phyloP scores from a whole-genome alignment of 2,888 invertebrate species.

The Lasius fuliginosus region DNA sequence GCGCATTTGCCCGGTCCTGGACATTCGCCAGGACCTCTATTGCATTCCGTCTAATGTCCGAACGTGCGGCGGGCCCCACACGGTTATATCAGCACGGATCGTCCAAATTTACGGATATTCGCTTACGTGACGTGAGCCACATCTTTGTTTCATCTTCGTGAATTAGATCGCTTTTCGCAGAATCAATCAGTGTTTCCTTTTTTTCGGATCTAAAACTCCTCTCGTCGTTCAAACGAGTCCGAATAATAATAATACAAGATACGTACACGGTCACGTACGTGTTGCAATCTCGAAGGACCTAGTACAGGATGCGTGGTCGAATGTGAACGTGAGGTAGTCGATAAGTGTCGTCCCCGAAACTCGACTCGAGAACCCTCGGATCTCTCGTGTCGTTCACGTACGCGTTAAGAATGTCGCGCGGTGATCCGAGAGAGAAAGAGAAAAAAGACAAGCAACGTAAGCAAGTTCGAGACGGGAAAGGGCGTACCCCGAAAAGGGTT shows the following conservation, averaged over 20 bases:
- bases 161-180: conserved; percentile 30
- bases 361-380: conserved; percentile 13
- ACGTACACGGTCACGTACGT: not conserved
- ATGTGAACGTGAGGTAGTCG: conserved; percentile 27
- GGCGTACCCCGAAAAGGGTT: not conserved
- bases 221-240: not conserved
- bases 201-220: not conserved
- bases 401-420: conserved; percentile 14
- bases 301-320: conserved; percentile 27
- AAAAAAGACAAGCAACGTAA: not conserved
- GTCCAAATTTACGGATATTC: conserved; percentile 77
- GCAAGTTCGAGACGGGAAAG: not conserved
- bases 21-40: conserved; percentile 82
- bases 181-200: conserved; percentile 12
- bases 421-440: conserved; percentile 25
- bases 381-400: conserved; percentile 43
- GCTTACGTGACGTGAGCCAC: conserved; percentile 54
- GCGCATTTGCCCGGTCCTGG: conserved; percentile 77
- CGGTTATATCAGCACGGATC: conserved; percentile 69
- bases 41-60: conserved; percentile 80
- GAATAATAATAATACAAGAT: conserved; percentile 17
- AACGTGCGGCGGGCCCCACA: conserved; percentile 54
- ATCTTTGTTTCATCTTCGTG: conserved; percentile 58
- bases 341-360: conserved; percentile 22
- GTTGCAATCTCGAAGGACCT: not conserved